Evolutionary conservation across 2,113 vertebrate species (phyloP).

Genomic region (Pongo abelii): DNA sequence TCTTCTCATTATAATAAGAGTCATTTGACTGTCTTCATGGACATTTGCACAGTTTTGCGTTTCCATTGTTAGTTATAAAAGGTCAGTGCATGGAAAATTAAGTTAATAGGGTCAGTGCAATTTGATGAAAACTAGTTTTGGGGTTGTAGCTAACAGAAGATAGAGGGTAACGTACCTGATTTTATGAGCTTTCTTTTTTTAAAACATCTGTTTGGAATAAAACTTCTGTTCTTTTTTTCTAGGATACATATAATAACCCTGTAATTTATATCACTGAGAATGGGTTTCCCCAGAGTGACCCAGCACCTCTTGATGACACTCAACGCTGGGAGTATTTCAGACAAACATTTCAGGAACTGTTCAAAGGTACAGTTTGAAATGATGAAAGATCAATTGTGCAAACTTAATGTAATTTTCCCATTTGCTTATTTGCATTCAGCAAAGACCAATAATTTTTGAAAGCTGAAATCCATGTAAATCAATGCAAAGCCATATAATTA

Average conservation of each 20-base stretch:
- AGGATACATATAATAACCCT: conserved; percentile 89
- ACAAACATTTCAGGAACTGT: conserved; percentile 88
- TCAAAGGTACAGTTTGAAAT: conserved; percentile 87
- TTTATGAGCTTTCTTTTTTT: conserved; percentile 82
- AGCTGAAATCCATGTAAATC: conserved; percentile 77
- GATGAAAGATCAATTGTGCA: conserved; percentile 83
- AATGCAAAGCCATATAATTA: conserved; percentile 73
- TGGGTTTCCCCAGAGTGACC: conserved; percentile 89
- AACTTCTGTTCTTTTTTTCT: conserved; percentile 83
- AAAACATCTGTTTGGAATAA: conserved; percentile 83
- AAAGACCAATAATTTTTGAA: conserved; percentile 80
- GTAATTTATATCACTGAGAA: conserved; percentile 93
- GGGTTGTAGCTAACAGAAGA: conserved; percentile 83
- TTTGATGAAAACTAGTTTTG: conserved; percentile 88
- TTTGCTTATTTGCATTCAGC: conserved; percentile 81
- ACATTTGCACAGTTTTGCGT: conserved; percentile 88
- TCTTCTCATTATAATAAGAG: conserved; percentile 86
- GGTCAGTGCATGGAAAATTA: conserved; percentile 87
- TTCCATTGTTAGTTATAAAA: conserved; percentile 87
- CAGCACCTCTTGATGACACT: conserved; percentile 85
- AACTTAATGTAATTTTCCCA: conserved; percentile 82
- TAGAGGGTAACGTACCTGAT: conserved; percentile 84
- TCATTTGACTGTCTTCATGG: conserved; percentile 87
- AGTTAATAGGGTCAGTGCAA: conserved; percentile 88
- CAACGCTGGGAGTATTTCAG: conserved; percentile 86